A percentile compares a stretch with the other conserved stretches of the same genome.
Evolutionary conservation across 2,113 vertebrate species (phyloP).

Genomic region (Perccottus glenii): DNA sequence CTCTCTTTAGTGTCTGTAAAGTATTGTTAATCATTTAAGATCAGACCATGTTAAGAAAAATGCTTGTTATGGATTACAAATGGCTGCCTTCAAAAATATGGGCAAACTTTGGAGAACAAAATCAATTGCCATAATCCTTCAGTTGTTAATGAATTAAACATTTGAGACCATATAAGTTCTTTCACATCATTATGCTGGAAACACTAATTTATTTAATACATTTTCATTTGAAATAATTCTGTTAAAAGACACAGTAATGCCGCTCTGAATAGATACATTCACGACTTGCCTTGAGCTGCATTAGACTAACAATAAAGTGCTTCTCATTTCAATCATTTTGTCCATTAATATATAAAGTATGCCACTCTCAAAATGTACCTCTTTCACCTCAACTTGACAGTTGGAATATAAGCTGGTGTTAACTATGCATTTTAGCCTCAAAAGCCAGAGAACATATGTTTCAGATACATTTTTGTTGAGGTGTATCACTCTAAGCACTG

Average conservation of each 20-base stretch:
- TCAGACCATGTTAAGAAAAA: too few species aligned
- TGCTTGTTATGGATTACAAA: too few species aligned
- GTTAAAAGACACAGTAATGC: constrained; percentile 46
- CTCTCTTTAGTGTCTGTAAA: too few species aligned
- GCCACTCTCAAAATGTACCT: constrained; percentile 5
- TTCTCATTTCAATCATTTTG: constrained; percentile 47
- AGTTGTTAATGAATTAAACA: constrained; percentile 4
- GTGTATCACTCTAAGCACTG: background rate
- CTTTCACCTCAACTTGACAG: constrained; percentile 12
- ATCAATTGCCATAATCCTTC: constrained; percentile 1
- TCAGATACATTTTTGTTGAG: background rate
- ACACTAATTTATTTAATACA: constrained; percentile 26
- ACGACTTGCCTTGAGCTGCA: constrained; percentile 42
- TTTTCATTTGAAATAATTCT: constrained; percentile 61
- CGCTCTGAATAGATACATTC: constrained; percentile 49
- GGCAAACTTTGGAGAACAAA: too few species aligned
- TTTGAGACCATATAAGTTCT: constrained; percentile 15
- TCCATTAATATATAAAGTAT: constrained; percentile 34
- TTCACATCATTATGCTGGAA: constrained; percentile 24
- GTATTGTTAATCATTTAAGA: too few species aligned
- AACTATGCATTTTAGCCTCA: constrained; percentile 29
- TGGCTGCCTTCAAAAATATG: too few species aligned
- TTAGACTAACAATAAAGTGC: constrained; percentile 41
- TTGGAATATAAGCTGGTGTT: constrained; percentile 7
- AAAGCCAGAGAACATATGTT: constrained; percentile 5